These are phyloP conservation scores for Hippoglossus hippoglossus DNA, from an alignment of 2,797 vertebrate genomes.

Conservation along the genomic window DNA sequence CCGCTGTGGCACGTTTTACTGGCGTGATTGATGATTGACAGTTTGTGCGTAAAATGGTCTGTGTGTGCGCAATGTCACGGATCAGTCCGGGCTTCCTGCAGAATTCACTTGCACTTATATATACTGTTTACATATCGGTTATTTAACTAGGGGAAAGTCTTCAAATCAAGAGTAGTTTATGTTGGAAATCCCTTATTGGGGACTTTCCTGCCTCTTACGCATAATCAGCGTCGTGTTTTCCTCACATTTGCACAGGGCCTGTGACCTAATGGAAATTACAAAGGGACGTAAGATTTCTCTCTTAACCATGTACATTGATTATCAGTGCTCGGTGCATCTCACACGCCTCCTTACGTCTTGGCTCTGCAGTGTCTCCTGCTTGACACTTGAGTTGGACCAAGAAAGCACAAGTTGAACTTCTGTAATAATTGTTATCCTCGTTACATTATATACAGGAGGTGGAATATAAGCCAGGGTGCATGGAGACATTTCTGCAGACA, in stretches of 20 bases:
- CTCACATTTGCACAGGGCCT: too few species aligned
- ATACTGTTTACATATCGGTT: too few species aligned
- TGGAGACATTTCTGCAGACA: too few species aligned
- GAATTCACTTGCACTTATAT: too few species aligned
- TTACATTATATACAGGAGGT: background rate
- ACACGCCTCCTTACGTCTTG: too few species aligned
- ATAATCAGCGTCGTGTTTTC: too few species aligned
- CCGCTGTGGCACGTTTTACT: background rate
- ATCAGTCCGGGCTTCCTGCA: background rate
- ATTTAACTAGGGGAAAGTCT: too few species aligned
- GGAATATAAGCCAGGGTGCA: background rate
- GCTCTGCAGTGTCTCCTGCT: constrained; percentile 61
- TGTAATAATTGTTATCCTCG: constrained; percentile 62
- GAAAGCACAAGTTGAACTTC: constrained; percentile 86
- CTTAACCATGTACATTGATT: too few species aligned
- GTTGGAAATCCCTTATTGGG: too few species aligned
- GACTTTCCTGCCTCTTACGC: too few species aligned
- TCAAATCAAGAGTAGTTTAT: too few species aligned
- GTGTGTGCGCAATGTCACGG: background rate
- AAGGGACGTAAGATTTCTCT: background rate
- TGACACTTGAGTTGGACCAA: constrained; percentile 80
- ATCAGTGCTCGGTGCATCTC: background rate
- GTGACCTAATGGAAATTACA: background rate
- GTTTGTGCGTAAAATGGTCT: too few species aligned
- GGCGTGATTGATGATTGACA: constrained; percentile 30